Conservation (phyloP, 2,113 vertebrate species). For the Microtus pennsylvanicus region DNA sequence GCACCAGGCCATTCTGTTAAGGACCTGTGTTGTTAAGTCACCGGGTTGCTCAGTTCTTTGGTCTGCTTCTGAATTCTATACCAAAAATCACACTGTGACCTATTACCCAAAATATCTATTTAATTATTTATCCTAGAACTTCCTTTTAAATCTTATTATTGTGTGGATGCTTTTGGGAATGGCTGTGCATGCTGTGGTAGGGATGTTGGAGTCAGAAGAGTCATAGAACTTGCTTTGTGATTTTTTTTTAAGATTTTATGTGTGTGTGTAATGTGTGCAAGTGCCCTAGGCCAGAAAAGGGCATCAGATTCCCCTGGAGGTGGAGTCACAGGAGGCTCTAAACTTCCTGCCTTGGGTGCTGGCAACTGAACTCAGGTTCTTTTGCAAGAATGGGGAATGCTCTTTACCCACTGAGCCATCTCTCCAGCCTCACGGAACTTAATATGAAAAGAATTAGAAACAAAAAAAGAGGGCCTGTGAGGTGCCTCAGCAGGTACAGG, state of each 20-base stretch:
- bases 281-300: background rate
- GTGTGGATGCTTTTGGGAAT: background rate
- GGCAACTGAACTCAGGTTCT: background rate
- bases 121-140: conserved; percentile 21
- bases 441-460: background rate
- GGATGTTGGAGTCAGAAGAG: background rate
- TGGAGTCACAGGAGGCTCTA: background rate
- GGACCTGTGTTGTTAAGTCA: background rate
- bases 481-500: background rate
- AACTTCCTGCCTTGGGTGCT: background rate
- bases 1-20: background rate
- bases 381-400: background rate
- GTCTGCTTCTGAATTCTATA: background rate
- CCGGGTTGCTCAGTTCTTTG: background rate
- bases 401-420: background rate
- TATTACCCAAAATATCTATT: background rate
- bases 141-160: background rate
- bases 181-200: background rate
- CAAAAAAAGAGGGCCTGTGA: background rate
- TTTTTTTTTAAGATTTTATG: background rate
- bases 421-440: background rate
- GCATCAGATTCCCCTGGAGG: background rate
- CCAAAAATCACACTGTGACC: background rate
- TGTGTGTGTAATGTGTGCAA: background rate
- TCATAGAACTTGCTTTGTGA: background rate